Evolutionary conservation across 2,113 vertebrate species (phyloP), one percentile per base, ranked within the genome.

Genomic region (Syrmaticus mikado): DNA sequence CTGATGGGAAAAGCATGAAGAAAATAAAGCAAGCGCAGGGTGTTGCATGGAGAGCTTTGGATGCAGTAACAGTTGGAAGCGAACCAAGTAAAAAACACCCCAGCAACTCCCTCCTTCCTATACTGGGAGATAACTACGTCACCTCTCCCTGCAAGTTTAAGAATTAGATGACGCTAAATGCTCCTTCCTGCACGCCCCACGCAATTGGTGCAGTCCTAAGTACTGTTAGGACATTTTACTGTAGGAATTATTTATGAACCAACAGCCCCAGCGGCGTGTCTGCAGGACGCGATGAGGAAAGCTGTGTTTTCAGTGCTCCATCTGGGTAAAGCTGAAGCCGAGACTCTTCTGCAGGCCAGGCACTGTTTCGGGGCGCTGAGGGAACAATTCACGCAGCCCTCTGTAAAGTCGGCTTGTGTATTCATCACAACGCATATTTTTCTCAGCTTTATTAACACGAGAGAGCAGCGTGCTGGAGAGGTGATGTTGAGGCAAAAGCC

Each of bases 231-330:
- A 55, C 41, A 32, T 57, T 48, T 72, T 28, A 18, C n/a, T 67
- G 74, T 3, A 1, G 41, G 30, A 30, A 20, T 58, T 32, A 34
- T 34, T 76, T 46, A 72, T 27, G 32, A 68, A 53, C 27, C 46
- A 40, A 46, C 0, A 0, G 7, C 10, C 46, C 12, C 3, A 64
- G 18, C 10, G 30, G 32, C n/a, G 7, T 1, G 1, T 16, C 45
- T 83, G 11, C 66, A 66, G 55, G 73, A 70, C 22, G 32, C 0
- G 58, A 45, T 10, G 28, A 87, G 68, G 45, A 71, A 87, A 81
- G 34, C 3, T 0, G 0, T 20, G 6, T 67, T 92, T 78, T 46
- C 24, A 48, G 52, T n/a, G 71, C 18, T 58, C 58, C 77, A 92
- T 87, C 65, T 83, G 79, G 55, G 36, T 71, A 89, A 90, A 93